Base-by-base conservation (phyloP, 2,797 vertebrate species). In the Thripadectes ignobilis region DNA sequence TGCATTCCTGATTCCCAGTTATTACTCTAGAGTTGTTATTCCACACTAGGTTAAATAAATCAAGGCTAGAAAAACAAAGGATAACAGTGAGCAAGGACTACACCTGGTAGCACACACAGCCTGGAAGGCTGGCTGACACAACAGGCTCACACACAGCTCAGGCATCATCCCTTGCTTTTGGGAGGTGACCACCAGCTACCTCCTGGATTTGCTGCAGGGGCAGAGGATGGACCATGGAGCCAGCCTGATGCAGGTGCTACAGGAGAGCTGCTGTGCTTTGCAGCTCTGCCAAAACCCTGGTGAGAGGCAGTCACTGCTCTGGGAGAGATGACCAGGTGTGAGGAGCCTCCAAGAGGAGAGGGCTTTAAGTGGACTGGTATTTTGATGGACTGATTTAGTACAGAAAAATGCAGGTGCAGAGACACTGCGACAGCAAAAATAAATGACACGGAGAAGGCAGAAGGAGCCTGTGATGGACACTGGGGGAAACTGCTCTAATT, bases 401-500 rank as follows among this genome's bases (percentile, higher is more conserved):
- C 75, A 68, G 30, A 12, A 6, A 66, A 66, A 76, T 63, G 59
- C 92, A 95, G 82, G 93, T 96, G 89, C 85, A 94, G 82, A 86
- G 85, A 57, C 12, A 67, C 63, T 72, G 73, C 5, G 39, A 94
- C 66, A 94, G 83, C 91, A 94, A 36, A 88, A 96, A 81, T 12
- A 86, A 96, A 94, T 67, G 69, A 34, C 67, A 88, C 1, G 22
- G 83, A 21, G 73, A 84, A 89, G 73, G 80, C 83, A 91, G 71
- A 95, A 63, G 2, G 34, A 94, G 77, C 83, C 49, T 24, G 57
- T 57, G 67, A 90, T n/a, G 80, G 88, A 67, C 91, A 88, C 91
- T 19, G 61, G 91, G 88, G 92, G 79, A 88, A 94, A 52, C 19
- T 26, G 85, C 89, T 95, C 48, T 90, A 71, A 86, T 92, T 93